Conservation (phyloP, 2,113 vertebrate genomes). For the Eulacestoma nigropectus region DNA sequence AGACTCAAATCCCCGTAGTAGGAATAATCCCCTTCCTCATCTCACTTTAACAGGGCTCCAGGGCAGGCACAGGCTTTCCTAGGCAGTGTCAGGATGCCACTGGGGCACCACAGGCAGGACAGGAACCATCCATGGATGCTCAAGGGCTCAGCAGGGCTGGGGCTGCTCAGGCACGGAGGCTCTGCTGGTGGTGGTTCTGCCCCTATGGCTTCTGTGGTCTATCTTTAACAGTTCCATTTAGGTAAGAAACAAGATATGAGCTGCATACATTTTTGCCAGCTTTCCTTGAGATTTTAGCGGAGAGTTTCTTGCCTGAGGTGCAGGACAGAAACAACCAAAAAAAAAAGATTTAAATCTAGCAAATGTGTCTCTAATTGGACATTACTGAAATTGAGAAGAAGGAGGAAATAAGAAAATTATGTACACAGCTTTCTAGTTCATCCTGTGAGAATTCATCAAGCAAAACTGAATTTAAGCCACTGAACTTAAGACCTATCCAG, state of each 20-base stretch:
- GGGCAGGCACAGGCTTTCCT: not conserved
- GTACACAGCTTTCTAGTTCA: not conserved
- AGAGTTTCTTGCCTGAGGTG: not conserved
- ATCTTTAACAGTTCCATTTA: not conserved
- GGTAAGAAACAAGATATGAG: not conserved
- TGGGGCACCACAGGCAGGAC: not conserved
- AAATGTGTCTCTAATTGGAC: not conserved
- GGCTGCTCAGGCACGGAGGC: not conserved
- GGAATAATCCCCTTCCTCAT: not conserved
- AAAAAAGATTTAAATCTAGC: not conserved
- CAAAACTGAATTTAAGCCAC: not conserved
- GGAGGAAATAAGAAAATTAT: not conserved
- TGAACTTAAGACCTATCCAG: not conserved
- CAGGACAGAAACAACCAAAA: not conserved
- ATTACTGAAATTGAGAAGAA: not conserved
- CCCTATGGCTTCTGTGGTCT: no score
- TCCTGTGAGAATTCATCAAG: not conserved
- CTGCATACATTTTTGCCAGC: not conserved
- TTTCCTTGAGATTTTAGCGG: not conserved
- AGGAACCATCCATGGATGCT: not conserved
- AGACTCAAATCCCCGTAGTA: not conserved
- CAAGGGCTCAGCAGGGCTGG: not conserved
- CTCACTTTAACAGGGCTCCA: fast-evolving
- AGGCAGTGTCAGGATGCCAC: not conserved
- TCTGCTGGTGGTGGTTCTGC: not conserved